These are phyloP conservation scores for Falco punctatus DNA, from an alignment of 2,113 vertebrate species.

Conservation along the genomic window DNA sequence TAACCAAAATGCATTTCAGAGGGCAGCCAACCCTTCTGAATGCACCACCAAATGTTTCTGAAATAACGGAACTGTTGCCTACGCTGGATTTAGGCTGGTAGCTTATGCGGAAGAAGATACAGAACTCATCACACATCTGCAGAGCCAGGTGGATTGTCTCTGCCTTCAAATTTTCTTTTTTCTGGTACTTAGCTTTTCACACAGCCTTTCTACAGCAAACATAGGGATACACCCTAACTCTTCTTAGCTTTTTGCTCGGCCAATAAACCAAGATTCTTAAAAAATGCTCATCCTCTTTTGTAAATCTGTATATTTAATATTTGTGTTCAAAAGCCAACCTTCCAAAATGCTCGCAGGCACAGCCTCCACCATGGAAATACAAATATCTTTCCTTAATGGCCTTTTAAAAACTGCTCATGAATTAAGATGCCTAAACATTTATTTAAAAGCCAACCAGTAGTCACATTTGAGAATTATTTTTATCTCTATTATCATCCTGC, in stretches of 20 bases:
- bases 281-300: background rate
- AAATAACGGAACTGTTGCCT: background rate
- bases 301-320: background rate
- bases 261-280: background rate
- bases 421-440: background rate
- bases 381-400: background rate
- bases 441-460: background rate
- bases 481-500: background rate
- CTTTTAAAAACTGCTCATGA: background rate
- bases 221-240: background rate
- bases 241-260: background rate
- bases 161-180: background rate
- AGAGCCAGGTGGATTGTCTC: background rate
- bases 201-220: background rate
- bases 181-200: background rate
- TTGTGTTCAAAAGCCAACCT: background rate
- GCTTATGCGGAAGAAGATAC: background rate
- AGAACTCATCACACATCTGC: background rate
- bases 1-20: background rate
- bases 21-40: background rate
- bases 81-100: background rate
- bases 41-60: background rate
- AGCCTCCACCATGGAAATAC: background rate
- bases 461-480: background rate
- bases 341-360: background rate